Percentiles rank a stretch among this genome's conserved stretches.
Conservation (phyloP, 2,797 vertebrate genomes). For the Alfaro cultratus region DNA sequence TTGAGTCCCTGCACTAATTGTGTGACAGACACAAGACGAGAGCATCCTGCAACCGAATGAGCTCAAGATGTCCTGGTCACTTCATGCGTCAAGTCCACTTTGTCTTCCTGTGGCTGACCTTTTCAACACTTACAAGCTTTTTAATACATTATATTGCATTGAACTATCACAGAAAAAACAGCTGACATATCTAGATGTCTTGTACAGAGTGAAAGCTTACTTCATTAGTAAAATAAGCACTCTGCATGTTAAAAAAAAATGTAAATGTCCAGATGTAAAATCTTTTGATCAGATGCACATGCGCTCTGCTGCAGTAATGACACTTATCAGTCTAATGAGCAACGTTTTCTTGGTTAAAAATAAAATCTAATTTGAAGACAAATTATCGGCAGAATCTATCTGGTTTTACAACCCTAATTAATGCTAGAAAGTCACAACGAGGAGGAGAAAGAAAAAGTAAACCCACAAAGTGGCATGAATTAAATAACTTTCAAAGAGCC, state of each 20-base stretch:
- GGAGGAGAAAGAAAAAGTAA: constrained; percentile 1
- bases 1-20: no score
- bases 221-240: constrained; percentile 1
- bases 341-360: constrained; percentile 16
- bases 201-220: not conserved
- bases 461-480: not conserved
- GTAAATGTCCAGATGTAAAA: constrained; percentile 16
- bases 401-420: constrained; percentile 25
- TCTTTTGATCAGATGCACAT: constrained; percentile 36
- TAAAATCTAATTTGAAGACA: constrained; percentile 10
- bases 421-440: constrained; percentile 11
- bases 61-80: constrained; percentile 41
- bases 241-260: constrained; percentile 2
- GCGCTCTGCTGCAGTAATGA: not conserved
- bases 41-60: no score
- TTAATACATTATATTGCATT: not conserved
- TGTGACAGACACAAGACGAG: no score
- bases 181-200: not conserved
- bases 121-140: constrained; percentile 19
- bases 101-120: constrained; percentile 22
- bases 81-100: constrained; percentile 26
- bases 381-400: constrained; percentile 23
- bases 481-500: constrained; percentile 5
- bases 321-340: constrained; percentile 12
- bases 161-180: not conserved